phyloP scores from a whole-genome alignment of 92 coral and sea anemone species.

The Bergia sp. region DNA sequence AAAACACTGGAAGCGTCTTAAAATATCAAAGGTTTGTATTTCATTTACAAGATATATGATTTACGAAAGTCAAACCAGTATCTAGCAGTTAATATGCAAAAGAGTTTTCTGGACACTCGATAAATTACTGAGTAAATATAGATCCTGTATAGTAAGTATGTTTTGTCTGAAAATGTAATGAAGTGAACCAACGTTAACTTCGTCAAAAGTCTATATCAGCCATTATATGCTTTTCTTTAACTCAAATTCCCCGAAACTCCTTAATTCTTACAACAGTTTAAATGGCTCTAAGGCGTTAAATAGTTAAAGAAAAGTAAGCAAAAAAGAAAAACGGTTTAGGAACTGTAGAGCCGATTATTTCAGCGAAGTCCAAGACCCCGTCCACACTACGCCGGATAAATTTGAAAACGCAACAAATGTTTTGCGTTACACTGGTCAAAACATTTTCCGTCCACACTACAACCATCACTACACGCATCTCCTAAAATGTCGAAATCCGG shows the following conservation, averaged over 20 bases:
- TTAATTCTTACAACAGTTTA: background rate
- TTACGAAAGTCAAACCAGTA: conserved; percentile 13
- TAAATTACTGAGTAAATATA: background rate
- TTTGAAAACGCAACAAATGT: too few species aligned
- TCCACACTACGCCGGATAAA: too few species aligned
- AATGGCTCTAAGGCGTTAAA: too few species aligned
- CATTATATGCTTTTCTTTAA: background rate
- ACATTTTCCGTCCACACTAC: too few species aligned
- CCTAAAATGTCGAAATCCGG: too few species aligned
- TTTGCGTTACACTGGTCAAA: too few species aligned
- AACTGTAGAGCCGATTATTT: too few species aligned
- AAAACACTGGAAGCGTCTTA: conserved; percentile 19
- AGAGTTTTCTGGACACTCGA: background rate
- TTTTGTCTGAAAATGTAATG: background rate
- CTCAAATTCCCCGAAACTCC: background rate
- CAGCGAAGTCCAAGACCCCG: too few species aligned
- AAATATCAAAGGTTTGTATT: conserved; percentile 25
- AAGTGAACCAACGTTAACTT: background rate
- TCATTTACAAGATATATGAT: conserved; percentile 20
- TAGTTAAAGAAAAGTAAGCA: too few species aligned
- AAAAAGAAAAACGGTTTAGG: too few species aligned
- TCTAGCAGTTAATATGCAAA: background rate
- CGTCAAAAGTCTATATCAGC: background rate
- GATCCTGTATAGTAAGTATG: background rate
- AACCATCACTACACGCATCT: too few species aligned